These are phyloP conservation scores for Brachionichthys hirsutus DNA, from an alignment of 2,113 vertebrate genomes.

Conservation along the genomic window DNA sequence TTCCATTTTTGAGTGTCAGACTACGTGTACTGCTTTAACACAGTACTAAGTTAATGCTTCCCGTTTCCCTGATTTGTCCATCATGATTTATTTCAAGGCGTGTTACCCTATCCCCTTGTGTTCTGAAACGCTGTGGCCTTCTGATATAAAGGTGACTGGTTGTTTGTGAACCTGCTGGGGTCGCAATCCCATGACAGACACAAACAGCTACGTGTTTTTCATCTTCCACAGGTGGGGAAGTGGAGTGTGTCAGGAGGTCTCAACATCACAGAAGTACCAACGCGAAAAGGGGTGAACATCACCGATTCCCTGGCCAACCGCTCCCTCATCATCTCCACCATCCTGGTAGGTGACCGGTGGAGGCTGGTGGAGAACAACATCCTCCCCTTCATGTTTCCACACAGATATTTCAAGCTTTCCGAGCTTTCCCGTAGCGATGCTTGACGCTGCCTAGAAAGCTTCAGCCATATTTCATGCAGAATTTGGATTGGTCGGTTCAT, in stretches of 20 bases:
- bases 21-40: background rate
- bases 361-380: background rate
- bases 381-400: slow-evolving; percentile 3
- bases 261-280: slow-evolving; percentile 93
- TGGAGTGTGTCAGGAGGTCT: slow-evolving; percentile 92
- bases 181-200: slow-evolving; percentile 40
- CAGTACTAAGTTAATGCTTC: slow-evolving; percentile 10
- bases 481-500: too few relatives aligned
- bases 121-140: slow-evolving; percentile 25
- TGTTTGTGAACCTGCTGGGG: slow-evolving; percentile 36
- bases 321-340: slow-evolving; percentile 93
- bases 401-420: background rate
- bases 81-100: slow-evolving; percentile 32
- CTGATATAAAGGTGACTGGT: slow-evolving; percentile 44
- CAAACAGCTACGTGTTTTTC: slow-evolving; percentile 56
- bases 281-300: slow-evolving; percentile 92
- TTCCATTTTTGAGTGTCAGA: background rate
- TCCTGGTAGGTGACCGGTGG: slow-evolving; percentile 85
- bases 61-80: slow-evolving; percentile 31
- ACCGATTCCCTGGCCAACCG: slow-evolving; percentile 96
- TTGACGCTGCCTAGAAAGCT: too few relatives aligned
- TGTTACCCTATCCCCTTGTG: slow-evolving; percentile 16
- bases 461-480: too few relatives aligned
- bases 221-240: slow-evolving; percentile 88
- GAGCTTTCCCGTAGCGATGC: too few relatives aligned